phyloP scores from a whole-genome alignment of 1,140 invertebrate genomes.

The Magallana ariakensis region DNA sequence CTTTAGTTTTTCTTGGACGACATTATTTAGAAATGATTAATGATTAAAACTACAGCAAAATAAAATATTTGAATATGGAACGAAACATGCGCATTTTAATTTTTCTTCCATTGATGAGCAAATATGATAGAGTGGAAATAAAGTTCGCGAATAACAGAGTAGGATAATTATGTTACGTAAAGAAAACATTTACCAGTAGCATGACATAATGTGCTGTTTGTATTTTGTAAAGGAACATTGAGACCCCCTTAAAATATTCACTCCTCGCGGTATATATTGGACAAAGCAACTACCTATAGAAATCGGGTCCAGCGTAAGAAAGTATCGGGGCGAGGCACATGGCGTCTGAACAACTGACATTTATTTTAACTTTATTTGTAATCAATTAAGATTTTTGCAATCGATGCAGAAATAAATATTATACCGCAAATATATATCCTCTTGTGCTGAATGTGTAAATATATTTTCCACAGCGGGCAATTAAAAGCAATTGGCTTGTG shows the following conservation, averaged over 20 bases:
- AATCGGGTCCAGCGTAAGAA: neutral
- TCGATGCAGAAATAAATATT: neutral
- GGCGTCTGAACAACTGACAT: neutral
- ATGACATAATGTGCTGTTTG: no score
- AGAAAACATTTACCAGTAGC: no score
- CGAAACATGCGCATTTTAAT: no score
- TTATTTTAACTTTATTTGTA: neutral
- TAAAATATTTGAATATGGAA: no score
- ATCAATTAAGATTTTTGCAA: slow-evolving; percentile 21
- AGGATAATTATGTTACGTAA: no score
- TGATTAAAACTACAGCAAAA: neutral
- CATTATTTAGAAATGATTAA: neutral
- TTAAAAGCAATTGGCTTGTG: slow-evolving; percentile 33
- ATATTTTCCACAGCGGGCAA: neutral
- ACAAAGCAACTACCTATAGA: neutral
- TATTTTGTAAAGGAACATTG: no score
- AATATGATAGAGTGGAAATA: no score
- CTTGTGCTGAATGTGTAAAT: neutral
- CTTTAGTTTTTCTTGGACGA: neutral
- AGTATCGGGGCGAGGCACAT: neutral
- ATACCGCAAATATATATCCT: neutral
- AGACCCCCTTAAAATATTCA: no score
- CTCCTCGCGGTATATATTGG: no score
- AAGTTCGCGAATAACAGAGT: no score
- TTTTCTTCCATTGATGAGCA: no score